Evolutionary conservation across 2,113 vertebrate genomes (phyloP).

Genomic region (Stegastes partitus): DNA sequence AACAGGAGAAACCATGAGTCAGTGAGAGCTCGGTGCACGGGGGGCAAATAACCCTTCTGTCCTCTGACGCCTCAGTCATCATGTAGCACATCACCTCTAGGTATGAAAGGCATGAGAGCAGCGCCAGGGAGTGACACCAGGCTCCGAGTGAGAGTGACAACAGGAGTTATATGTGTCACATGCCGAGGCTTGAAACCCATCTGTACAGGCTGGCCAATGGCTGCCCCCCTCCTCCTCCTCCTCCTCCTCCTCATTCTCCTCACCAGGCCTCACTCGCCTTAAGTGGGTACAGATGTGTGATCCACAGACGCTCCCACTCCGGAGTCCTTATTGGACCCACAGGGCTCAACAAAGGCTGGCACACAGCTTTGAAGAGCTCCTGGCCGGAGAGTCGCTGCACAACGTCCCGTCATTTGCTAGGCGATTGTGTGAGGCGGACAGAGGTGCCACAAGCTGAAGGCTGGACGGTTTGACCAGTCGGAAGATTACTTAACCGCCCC

Average conservation of each 20-base stretch:
- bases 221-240: not conserved
- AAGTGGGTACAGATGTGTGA: conserved; percentile 78
- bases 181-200: conserved; percentile 61
- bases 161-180: conserved; percentile 62
- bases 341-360: conserved; percentile 66
- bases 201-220: conserved; percentile 39
- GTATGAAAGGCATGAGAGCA: conserved; percentile 59
- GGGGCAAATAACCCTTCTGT: conserved; percentile 44
- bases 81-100: conserved; percentile 59
- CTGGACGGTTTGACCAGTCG: not conserved
- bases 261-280: conserved; percentile 51
- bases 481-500: not conserved
- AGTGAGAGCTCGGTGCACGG: conserved; percentile 40
- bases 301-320: conserved; percentile 63
- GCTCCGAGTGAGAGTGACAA: conserved; percentile 58
- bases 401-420: conserved; percentile 40
- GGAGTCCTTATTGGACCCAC: conserved; percentile 64
- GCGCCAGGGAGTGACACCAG: conserved; percentile 50
- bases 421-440: conserved; percentile 12
- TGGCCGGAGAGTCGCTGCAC: conserved; percentile 51
- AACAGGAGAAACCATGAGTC: conserved; percentile 51
- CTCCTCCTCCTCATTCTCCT: not conserved
- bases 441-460: conserved; percentile 15
- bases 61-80: conserved; percentile 60
- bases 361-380: conserved; percentile 65